A percentile compares a stretch with the other conserved stretches of the same genome.
phyloP scores from a whole-genome alignment of 1,140 invertebrate species.

The Rhynchophorus ferrugineus region DNA sequence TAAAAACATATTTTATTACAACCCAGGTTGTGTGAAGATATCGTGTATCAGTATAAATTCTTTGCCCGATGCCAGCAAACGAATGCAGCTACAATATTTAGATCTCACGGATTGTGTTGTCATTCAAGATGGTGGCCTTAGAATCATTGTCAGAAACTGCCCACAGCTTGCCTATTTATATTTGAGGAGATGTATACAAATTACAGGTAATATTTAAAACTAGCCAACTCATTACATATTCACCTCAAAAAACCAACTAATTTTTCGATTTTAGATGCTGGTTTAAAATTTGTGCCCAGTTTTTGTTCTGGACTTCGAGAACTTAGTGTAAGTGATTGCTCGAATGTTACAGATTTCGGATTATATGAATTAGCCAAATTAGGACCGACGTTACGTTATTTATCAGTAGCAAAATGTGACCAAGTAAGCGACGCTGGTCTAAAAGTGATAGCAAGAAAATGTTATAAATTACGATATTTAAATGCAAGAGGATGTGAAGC shows the following conservation, averaged over 20 bases:
- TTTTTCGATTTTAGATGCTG: slow-evolving; percentile 51
- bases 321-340: slow-evolving; percentile 84
- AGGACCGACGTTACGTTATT: slow-evolving; percentile 72
- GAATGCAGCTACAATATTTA: slow-evolving; percentile 60
- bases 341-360: slow-evolving; percentile 83
- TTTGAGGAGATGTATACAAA: slow-evolving; percentile 74
- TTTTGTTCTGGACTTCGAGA: slow-evolving; percentile 78
- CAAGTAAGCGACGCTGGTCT: slow-evolving; percentile 76
- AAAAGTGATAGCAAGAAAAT: slow-evolving; percentile 78
- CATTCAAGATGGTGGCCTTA: slow-evolving; percentile 74
- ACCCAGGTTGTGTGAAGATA: slow-evolving; percentile 59
- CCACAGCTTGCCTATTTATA: slow-evolving; percentile 83
- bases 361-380: slow-evolving; percentile 83
- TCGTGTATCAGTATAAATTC: slow-evolving; percentile 61
- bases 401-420: slow-evolving; percentile 85
- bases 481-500: slow-evolving; percentile 88
- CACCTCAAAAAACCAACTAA: background rate
- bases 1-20: slow-evolving; percentile 1
- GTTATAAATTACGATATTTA: slow-evolving; percentile 82
- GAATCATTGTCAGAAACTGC: slow-evolving; percentile 75
- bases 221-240: slow-evolving; percentile 1
- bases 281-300: slow-evolving; percentile 73
- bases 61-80: slow-evolving; percentile 51
- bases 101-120: slow-evolving; percentile 80
- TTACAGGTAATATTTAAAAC: slow-evolving; percentile 55